Evolutionary conservation across 2,113 vertebrate species (phyloP).

Genomic region (Perca schrenkii): DNA sequence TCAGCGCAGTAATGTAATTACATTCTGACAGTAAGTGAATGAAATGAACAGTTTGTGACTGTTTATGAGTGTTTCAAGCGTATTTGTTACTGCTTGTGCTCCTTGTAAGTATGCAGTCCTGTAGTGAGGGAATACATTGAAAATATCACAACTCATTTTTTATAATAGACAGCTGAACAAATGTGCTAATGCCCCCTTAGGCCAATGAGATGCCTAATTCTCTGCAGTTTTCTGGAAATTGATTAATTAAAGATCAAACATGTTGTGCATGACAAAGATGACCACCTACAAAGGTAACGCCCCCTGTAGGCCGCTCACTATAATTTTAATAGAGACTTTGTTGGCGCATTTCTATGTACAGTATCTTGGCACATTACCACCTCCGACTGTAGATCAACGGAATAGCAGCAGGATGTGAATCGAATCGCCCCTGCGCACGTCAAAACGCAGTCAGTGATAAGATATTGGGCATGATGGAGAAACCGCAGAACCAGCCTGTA

Average conservation of each 20-base stretch:
- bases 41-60: constrained; percentile 11
- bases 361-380: not conserved
- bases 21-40: constrained; percentile 25
- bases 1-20: constrained; percentile 38
- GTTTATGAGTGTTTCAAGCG: not conserved
- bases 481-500: not conserved
- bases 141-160: not conserved
- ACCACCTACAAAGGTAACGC: not conserved
- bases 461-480: not conserved
- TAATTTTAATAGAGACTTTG: not conserved
- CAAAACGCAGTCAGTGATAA: not conserved
- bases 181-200: not conserved
- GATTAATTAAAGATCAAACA: not conserved
- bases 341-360: not conserved
- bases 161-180: not conserved
- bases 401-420: not conserved
- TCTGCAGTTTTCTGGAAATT: not conserved
- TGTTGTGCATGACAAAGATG: not conserved
- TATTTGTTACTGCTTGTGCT: not conserved
- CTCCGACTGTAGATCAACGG: not conserved
- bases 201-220: not conserved
- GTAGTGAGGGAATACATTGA: not conserved
- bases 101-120: not conserved
- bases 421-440: not conserved
- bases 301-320: not conserved